A percentile compares a stretch with the other conserved stretches of the same genome.
Evolutionary conservation across 2,113 vertebrate species (phyloP).

Genomic region (Carassius gibelio): DNA sequence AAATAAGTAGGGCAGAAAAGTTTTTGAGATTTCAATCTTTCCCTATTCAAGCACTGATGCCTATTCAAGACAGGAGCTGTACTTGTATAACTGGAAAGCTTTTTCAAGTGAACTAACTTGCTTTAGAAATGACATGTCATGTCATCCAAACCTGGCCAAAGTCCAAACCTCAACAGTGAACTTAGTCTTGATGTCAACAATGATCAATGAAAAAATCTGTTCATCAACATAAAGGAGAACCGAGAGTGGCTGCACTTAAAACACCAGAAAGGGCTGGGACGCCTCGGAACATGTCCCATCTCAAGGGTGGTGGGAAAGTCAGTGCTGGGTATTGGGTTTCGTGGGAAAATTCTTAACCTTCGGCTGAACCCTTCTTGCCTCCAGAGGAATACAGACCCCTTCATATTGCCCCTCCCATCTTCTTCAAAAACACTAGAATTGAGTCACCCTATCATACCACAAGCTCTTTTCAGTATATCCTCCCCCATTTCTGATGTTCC

Average conservation of each 20-base stretch:
- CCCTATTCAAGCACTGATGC: not conserved
- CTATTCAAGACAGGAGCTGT: not conserved
- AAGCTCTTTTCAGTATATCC: not conserved
- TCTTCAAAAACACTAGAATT: slow-evolving; percentile 27
- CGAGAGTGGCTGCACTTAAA: not conserved
- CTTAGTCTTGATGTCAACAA: not conserved
- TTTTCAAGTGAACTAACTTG: not conserved
- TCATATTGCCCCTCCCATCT: slow-evolving; percentile 36
- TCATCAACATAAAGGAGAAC: not conserved
- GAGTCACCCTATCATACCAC: not conserved
- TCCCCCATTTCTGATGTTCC: slow-evolving; percentile 19
- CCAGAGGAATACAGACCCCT: slow-evolving; percentile 48
- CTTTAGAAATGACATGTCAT: not conserved
- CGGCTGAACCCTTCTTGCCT: slow-evolving; percentile 57
- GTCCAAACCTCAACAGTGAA: not conserved
- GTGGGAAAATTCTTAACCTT: slow-evolving; percentile 74
- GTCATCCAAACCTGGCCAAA: not conserved
- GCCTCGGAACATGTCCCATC: slow-evolving; percentile 10
- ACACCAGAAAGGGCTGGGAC: not conserved
- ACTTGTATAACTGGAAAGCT: not conserved
- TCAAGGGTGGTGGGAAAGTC: slow-evolving; percentile 51
- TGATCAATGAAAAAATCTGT: not conserved
- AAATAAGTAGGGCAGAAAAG: not conserved
- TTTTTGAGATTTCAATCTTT: not conserved
- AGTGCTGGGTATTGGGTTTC: slow-evolving; percentile 60